phyloP scores from a whole-genome alignment of 2,797 vertebrate genomes.

The Loriculus beryllinus region DNA sequence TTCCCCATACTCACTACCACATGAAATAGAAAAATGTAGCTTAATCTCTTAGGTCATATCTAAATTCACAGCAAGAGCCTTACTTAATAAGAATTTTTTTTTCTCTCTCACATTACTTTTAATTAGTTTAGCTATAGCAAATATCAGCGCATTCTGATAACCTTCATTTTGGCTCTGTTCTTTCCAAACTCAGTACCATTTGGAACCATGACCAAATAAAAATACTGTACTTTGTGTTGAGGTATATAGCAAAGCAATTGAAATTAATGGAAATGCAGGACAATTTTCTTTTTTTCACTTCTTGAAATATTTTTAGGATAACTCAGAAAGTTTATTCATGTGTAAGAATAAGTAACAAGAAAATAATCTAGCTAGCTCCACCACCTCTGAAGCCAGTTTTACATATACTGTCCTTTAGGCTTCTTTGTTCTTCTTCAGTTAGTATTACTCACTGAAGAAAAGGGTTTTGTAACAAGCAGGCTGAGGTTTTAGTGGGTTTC shows the following conservation, averaged over 20 bases:
- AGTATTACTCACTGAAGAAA: neutral
- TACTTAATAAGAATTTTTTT: neutral
- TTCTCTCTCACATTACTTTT: neutral
- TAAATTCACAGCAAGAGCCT: neutral
- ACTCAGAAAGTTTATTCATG: neutral
- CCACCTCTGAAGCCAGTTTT: neutral
- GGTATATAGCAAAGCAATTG: neutral
- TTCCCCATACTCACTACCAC: neutral
- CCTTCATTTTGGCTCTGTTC: neutral
- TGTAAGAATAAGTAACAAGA: neutral
- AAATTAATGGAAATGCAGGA: neutral
- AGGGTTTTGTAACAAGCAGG: neutral
- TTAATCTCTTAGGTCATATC: neutral
- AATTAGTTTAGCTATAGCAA: neutral
- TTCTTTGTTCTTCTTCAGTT: neutral
- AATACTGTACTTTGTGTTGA: neutral
- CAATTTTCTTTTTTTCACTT: neutral
- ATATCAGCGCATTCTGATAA: neutral
- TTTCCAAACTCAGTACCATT: neutral
- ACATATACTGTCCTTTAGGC: neutral
- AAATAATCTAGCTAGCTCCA: neutral
- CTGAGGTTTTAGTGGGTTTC: neutral
- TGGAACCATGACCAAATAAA: neutral
- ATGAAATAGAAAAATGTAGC: fast-evolving
- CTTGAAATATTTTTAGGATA: neutral